Evolutionary conservation across 2,888 invertebrate genomes (phyloP).

Genomic region (Hirtodrosophila confusa): DNA sequence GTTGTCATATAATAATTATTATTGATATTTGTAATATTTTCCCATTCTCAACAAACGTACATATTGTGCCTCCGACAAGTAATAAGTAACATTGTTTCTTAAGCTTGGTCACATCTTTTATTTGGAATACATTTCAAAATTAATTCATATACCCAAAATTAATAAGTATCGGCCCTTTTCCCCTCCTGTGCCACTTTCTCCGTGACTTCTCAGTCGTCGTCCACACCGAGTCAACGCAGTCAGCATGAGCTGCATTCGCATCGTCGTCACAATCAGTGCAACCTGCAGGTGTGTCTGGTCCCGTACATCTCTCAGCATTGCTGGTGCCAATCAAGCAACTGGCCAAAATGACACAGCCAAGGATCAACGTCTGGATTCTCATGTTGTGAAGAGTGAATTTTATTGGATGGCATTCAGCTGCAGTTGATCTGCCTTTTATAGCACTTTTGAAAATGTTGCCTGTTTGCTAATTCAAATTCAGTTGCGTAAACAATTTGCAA

Average conservation of each 20-base stretch:
- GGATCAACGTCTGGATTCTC: conserved; percentile 16
- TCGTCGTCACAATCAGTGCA: conserved; percentile 7
- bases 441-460: background rate
- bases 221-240: background rate
- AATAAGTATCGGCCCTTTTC: conserved; percentile 5
- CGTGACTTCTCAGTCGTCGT: background rate
- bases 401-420: background rate
- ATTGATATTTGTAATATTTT: no score
- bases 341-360: conserved; percentile 10
- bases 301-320: background rate
- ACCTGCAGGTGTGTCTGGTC: no score
- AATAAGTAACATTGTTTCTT: no score
- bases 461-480: background rate
- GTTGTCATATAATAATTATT: no score
- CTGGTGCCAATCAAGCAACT: background rate
- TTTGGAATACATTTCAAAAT: conserved; percentile 2
- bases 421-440: conserved; percentile 7
- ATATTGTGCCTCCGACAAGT: background rate
- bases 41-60: no score
- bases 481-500: conserved; percentile 5
- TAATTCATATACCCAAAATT: conserved; percentile 13
- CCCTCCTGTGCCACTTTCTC: background rate
- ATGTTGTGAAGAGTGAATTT: background rate
- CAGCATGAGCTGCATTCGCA: background rate
- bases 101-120: background rate